Percentiles rank a stretch among this genome's conserved stretches.
phyloP scores from a whole-genome alignment of 2,797 vertebrate genomes.

The Chelmon rostratus region DNA sequence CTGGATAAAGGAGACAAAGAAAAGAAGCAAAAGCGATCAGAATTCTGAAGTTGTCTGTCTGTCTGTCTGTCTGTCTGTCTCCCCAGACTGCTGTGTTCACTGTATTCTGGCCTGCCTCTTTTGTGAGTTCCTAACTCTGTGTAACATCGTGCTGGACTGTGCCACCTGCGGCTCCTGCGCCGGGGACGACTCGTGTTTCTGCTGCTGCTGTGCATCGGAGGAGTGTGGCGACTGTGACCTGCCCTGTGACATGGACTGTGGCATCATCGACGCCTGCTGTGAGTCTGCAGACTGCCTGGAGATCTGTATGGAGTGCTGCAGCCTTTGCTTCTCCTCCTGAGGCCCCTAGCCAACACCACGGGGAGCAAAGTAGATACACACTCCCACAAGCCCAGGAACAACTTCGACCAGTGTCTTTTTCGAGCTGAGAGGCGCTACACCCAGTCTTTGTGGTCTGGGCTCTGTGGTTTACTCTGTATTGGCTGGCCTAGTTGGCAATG shows the following conservation, averaged over 20 bases:
- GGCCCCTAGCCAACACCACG: constrained; percentile 15
- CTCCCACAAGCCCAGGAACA: constrained; percentile 44
- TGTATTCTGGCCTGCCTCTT: constrained; percentile 98
- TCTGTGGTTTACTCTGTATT: constrained; percentile 50
- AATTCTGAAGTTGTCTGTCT: neutral
- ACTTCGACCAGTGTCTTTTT: constrained; percentile 37
- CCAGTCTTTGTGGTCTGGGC: constrained; percentile 52
- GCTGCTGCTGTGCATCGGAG: constrained; percentile 95
- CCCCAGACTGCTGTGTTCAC: constrained; percentile 96
- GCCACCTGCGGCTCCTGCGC: constrained; percentile 96
- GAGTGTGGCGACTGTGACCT: constrained; percentile 97
- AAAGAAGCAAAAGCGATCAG: neutral
- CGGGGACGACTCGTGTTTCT: constrained; percentile 95
- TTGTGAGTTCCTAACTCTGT: constrained; percentile 97
- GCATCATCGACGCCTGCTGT: constrained; percentile 98
- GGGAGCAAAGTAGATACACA: constrained; percentile 29
- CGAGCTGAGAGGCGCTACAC: constrained; percentile 30
- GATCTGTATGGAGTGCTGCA: constrained; percentile 99
- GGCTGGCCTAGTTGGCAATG: constrained; percentile 59
- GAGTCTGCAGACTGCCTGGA: constrained; percentile 99
- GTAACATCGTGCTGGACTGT: constrained; percentile 97
- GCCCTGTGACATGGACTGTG: constrained; percentile 98
- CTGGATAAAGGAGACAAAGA: neutral
- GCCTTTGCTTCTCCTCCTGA: constrained; percentile 99
- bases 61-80: neutral